Conservation (phyloP, 2,797 vertebrate species). For the Sebastes kiyomatsui region DNA sequence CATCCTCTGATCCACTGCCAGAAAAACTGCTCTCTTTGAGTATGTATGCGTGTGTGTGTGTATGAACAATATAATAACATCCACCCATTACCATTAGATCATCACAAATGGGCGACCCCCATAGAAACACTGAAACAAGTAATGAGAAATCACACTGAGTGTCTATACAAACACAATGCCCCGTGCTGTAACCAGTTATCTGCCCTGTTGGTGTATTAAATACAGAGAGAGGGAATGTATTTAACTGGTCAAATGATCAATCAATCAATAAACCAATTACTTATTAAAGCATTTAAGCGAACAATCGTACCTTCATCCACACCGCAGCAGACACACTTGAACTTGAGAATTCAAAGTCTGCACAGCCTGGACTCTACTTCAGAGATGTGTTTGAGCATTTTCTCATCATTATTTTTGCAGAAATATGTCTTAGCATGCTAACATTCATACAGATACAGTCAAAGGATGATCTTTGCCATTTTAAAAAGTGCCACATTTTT, state of each 20-base stretch:
- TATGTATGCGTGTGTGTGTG: not conserved
- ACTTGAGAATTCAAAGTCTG: not conserved
- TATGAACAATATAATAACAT: not conserved
- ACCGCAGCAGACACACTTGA: not conserved
- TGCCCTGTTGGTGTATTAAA: not conserved
- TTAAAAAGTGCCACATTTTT: not conserved
- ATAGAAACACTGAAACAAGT: not conserved
- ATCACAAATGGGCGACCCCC: not conserved
- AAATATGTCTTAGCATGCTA: not conserved
- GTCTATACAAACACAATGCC: not conserved
- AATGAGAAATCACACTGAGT: not conserved
- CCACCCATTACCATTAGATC: not conserved
- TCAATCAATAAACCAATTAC: not conserved
- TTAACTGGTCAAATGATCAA: not conserved
- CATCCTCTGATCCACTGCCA: slow-evolving; percentile 59
- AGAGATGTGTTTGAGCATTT: not conserved
- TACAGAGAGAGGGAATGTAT: not conserved
- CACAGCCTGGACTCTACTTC: not conserved
- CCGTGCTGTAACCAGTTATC: not conserved
- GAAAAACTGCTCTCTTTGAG: slow-evolving; percentile 8
- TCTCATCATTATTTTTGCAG: not conserved
- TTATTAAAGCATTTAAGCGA: not conserved
- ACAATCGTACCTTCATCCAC: not conserved
- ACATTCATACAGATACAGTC: not conserved
- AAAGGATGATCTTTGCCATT: not conserved